Percentiles rank a stretch among this genome's conserved stretches.
Conservation (phyloP, 2,888 invertebrate species). For the Maniola hyperantus region DNA sequence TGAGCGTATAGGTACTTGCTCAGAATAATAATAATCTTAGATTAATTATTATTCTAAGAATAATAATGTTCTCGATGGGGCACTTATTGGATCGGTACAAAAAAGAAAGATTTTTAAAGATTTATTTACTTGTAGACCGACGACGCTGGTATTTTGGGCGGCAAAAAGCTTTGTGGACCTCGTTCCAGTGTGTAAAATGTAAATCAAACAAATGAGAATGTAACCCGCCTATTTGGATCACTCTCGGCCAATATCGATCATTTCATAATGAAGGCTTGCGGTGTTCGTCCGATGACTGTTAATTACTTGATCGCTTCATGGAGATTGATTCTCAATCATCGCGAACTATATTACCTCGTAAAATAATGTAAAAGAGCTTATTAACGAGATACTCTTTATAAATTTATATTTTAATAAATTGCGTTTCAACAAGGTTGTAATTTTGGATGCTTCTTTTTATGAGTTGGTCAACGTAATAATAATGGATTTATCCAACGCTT, state of each 20-base stretch:
- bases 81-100: no score
- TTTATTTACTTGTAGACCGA: no score
- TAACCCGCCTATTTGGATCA: conserved; percentile 75
- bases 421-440: neutral
- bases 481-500: no score
- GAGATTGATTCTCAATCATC: conserved; percentile 37
- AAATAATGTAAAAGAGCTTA: conserved; percentile 21
- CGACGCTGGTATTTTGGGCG: no score
- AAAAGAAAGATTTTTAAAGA: no score
- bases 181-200: neutral
- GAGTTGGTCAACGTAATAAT: neutral
- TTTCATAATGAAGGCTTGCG: conserved; percentile 71
- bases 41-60: no score
- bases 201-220: conserved; percentile 54
- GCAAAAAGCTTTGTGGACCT: neutral
- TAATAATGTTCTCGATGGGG: no score
- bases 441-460: neutral
- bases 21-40: no score
- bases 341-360: conserved; percentile 18
- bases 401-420: conserved; percentile 2
- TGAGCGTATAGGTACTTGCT: no score
- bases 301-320: conserved; percentile 42
- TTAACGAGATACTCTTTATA: neutral
- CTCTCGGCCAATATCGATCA: conserved; percentile 70
- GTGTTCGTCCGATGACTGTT: conserved; percentile 60